phyloP scores from a whole-genome alignment of 1,140 invertebrate species.

The Portunus trituberculatus region DNA sequence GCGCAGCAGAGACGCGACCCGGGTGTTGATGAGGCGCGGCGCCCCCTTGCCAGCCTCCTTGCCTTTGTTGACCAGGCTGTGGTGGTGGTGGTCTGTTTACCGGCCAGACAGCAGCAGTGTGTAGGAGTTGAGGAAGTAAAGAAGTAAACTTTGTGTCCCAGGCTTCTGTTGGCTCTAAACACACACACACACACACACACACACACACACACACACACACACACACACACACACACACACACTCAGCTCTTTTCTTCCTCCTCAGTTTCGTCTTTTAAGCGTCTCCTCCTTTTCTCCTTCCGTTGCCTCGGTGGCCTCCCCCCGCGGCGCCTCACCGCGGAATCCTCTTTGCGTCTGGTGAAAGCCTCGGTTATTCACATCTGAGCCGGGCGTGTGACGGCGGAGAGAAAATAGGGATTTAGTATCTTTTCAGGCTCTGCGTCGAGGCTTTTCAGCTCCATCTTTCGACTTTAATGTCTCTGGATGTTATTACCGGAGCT shows the following conservation, averaged over 20 bases:
- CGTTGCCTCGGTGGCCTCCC: not conserved
- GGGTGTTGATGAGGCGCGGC: not conserved
- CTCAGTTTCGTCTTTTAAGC: not conserved
- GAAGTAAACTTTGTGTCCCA: not conserved
- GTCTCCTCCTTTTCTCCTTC: not conserved
- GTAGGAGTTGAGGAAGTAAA: not conserved
- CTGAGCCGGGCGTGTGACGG: slow-evolving; percentile 58
- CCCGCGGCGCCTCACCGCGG: too few species aligned
- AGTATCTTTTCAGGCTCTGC: slow-evolving; percentile 41
- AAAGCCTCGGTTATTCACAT: slow-evolving; percentile 44
- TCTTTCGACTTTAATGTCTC: slow-evolving; percentile 60
- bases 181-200: too few species aligned
- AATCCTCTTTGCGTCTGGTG: slow-evolving; percentile 49
- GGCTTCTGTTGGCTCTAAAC: not conserved
- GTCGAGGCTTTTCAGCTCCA: slow-evolving; percentile 52
- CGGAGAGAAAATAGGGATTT: slow-evolving; percentile 53
- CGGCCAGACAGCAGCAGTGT: too few species aligned
- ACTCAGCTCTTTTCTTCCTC: not conserved
- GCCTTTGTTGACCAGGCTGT: too few species aligned
- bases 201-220: not conserved
- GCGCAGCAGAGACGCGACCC: not conserved
- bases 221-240: slow-evolving; percentile 48
- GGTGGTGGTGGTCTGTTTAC: not conserved
- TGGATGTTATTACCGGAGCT: slow-evolving; percentile 26
- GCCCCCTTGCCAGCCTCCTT: not conserved